Evolutionary conservation across 1,140 invertebrate genomes (phyloP).

Genomic region (Eufriesea mexicana): DNA sequence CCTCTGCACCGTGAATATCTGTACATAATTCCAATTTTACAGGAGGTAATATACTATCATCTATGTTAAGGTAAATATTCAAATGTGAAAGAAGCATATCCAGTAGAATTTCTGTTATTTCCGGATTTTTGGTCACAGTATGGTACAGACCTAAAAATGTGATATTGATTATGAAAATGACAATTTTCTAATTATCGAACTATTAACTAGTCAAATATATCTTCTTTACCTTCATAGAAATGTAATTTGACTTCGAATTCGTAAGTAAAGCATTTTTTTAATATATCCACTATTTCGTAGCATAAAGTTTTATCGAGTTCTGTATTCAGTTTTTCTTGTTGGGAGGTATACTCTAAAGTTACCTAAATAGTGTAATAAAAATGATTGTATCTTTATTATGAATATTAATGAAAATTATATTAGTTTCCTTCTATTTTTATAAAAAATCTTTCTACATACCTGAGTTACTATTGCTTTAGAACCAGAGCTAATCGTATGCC

Average conservation of each 20-base stretch:
- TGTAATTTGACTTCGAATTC: constrained; percentile 83
- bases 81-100: constrained; percentile 83
- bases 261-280: constrained; percentile 84
- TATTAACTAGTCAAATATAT: not conserved
- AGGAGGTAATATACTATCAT: constrained; percentile 72
- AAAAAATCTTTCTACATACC: constrained; percentile 50
- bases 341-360: constrained; percentile 71
- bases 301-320: constrained; percentile 83
- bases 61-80: constrained; percentile 77
- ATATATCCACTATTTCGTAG: constrained; percentile 84
- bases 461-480: constrained; percentile 82
- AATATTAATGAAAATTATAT: not conserved
- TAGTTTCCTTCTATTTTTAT: not conserved
- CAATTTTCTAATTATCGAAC: not conserved
- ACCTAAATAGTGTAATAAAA: constrained; percentile 60
- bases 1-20: constrained; percentile 71
- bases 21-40: constrained; percentile 81
- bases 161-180: constrained; percentile 17
- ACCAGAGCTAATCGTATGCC: constrained; percentile 72
- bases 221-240: constrained; percentile 82
- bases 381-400: not conserved
- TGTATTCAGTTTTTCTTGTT: constrained; percentile 30
- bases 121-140: constrained; percentile 78
- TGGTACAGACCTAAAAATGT: constrained; percentile 79
- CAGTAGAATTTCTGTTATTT: constrained; percentile 79